Evolutionary conservation across 2,797 vertebrate species (phyloP).

Genomic region (Platyrinchus mystaceus): DNA sequence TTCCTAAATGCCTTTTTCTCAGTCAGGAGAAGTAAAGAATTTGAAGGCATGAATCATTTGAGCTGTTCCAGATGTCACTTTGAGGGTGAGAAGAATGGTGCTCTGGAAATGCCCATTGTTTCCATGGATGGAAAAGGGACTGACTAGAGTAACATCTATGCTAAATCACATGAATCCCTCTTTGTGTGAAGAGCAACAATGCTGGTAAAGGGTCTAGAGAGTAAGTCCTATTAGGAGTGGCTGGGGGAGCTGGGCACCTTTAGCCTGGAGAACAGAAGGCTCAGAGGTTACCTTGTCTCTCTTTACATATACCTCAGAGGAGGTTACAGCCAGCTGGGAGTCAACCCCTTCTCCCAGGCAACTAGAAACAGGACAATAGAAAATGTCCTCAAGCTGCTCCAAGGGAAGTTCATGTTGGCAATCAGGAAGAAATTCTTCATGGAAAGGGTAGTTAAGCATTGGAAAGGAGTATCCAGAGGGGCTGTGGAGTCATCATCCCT

Average conservation of each 20-base stretch:
- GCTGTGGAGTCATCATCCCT: background rate
- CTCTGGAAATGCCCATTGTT: background rate
- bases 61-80: background rate
- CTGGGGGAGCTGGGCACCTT: background rate
- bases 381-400: background rate
- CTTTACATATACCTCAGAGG: background rate
- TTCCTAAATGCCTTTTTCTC: background rate
- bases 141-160: background rate
- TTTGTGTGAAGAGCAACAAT: background rate
- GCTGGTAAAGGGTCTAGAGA: background rate
- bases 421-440: background rate
- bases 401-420: background rate
- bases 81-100: background rate
- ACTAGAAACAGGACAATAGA: rapidly evolving
- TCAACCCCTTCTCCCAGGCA: background rate
- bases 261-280: background rate
- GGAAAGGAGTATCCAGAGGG: background rate
- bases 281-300: background rate
- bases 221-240: background rate
- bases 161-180: background rate
- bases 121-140: background rate
- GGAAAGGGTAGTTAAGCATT: background rate
- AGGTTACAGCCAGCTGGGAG: background rate
- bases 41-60: background rate
- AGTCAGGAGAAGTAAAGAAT: background rate